Base-by-base conservation (phyloP, 2,888 invertebrate species). In the Hanleya hanleyi region DNA sequence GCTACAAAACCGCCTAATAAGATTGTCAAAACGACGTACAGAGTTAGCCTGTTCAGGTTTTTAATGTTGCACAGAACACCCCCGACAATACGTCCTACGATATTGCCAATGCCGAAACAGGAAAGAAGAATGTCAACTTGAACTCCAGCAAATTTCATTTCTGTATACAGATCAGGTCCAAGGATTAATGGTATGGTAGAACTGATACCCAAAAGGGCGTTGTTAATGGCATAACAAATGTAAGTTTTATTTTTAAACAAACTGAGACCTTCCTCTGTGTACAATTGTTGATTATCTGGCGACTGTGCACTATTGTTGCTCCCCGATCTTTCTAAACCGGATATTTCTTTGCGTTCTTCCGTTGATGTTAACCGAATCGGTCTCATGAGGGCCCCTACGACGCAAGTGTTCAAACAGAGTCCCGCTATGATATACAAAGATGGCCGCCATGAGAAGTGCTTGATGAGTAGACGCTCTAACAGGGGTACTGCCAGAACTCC, bases 221-320 rank as follows among this genome's bases (percentile, higher is more conserved):
- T 57, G 29, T 57, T 57, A 18, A 57, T 26, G 29, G 57, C 57
- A 57, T 57, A 57, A 32, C 57, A 57, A 4, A 57, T 57, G 57
- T 57, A 57, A 57, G 57, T 57, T 26, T 26, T 57, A 9, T 57
- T 57, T 29, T 29, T 57, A 1, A 57, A 26, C 9, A 57, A 29
- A 32, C 57, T 57, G 15, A 29, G 15, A 15, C 29, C 32, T 57
- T 57, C 29, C n/a, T n/a, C n/a, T n/a, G n/a, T n/a, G n/a, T n/a
- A n/a, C n/a, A n/a, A n/a, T n/a, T n/a, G n/a, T n/a, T n/a, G n/a
- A n/a, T n/a, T n/a, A n/a, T n/a, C n/a, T n/a, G n/a, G n/a, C n/a
- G n/a, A n/a, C n/a, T n/a, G n/a, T n/a, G n/a, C n/a, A n/a, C n/a
- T n/a, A n/a, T n/a, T n/a, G n/a, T n/a, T n/a, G n/a, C n/a, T n/a